phyloP scores from a whole-genome alignment of 2,888 invertebrate species.

The Drosophila dives region DNA sequence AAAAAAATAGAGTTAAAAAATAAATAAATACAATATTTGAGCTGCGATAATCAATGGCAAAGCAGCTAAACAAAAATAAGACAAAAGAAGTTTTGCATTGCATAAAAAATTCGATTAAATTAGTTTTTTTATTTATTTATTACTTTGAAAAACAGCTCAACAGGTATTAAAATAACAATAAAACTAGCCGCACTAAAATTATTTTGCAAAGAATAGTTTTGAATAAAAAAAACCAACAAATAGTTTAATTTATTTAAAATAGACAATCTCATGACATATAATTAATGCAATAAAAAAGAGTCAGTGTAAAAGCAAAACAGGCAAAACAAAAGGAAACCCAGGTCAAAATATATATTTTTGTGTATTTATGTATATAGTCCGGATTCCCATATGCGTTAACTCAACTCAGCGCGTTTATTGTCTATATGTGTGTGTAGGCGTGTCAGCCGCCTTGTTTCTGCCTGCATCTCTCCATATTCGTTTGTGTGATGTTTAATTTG shows the following conservation, averaged over 20 bases:
- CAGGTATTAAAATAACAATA: neutral
- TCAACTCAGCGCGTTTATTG: slow-evolving; percentile 58
- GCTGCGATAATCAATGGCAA: neutral
- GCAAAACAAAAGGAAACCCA: slow-evolving; percentile 9
- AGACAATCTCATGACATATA: neutral
- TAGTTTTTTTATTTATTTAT: neutral
- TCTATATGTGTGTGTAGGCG: slow-evolving; percentile 26
- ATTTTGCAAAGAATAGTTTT: neutral
- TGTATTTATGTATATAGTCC: slow-evolving; percentile 3
- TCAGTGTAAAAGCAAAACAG: slow-evolving; percentile 14
- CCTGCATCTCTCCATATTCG: slow-evolving; percentile 33
- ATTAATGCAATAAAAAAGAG: neutral
- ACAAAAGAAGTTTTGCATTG: neutral
- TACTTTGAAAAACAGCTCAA: neutral
- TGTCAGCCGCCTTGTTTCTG: slow-evolving; percentile 21
- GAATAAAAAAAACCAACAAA: neutral
- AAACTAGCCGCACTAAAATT: neutral
- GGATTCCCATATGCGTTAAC: slow-evolving; percentile 74
- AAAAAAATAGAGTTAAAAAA: neutral
- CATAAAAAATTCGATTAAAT: neutral
- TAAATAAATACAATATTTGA: neutral
- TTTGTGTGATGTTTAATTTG: slow-evolving; percentile 40
- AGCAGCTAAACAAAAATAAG: neutral
- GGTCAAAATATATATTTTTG: slow-evolving; percentile 30
- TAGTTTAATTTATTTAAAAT: neutral